These are phyloP conservation scores for Diplolepis rosae DNA, from an alignment of 2,888 invertebrate genomes.

Conservation along the genomic window DNA sequence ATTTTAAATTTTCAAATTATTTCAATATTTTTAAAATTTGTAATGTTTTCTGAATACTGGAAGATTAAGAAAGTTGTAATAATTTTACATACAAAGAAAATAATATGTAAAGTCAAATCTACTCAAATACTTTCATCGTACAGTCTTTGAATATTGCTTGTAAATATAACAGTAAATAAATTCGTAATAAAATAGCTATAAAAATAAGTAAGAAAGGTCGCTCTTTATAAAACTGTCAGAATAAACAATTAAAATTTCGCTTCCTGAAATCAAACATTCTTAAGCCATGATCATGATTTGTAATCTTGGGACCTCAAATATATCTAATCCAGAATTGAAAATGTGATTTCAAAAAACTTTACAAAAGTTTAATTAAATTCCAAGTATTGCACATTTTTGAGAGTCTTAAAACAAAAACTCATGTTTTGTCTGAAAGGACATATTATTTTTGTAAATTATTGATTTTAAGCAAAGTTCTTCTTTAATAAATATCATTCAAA, in stretches of 20 bases:
- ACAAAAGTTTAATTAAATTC: not conserved
- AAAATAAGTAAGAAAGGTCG: not conserved
- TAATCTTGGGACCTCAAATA: not conserved
- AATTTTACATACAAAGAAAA: not conserved
- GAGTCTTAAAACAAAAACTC: not conserved
- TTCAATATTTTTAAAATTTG: conserved; percentile 5
- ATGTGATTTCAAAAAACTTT: not conserved
- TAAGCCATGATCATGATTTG: not conserved
- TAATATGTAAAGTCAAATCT: not conserved
- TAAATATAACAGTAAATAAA: conserved; percentile 20
- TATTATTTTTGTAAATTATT: not conserved
- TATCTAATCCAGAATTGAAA: not conserved
- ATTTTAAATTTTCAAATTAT: conserved; percentile 2
- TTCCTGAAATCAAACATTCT: not conserved
- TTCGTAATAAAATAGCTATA: not conserved
- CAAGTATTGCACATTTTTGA: conserved; percentile 8
- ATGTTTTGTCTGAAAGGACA: not conserved
- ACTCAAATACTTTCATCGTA: conserved; percentile 24
- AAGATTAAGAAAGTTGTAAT: not conserved
- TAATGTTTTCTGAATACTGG: not conserved
- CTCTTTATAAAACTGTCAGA: conserved; percentile 4
- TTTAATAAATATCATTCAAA: not conserved
- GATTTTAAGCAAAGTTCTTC: not conserved
- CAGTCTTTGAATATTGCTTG: conserved; percentile 23
- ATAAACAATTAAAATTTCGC: conserved; percentile 4